Percentiles rank a stretch among this genome's conserved stretches.
phyloP scores from a whole-genome alignment of 2,888 invertebrate genomes.

The Serrognathus titanus region DNA sequence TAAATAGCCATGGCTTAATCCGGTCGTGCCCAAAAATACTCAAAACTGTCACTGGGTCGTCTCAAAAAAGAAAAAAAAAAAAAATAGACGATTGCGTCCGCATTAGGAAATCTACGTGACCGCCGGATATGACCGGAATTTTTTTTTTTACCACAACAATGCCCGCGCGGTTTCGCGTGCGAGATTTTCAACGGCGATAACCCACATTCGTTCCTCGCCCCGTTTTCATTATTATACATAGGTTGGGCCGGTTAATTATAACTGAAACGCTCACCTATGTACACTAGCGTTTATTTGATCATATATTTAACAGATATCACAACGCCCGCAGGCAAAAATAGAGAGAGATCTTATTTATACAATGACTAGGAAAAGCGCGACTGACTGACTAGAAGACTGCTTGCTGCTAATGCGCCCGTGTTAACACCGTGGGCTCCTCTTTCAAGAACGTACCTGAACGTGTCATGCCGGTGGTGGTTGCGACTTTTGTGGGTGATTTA shows the following conservation, averaged over 20 bases:
- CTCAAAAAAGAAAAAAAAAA: too few species aligned
- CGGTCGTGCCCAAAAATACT: too few species aligned
- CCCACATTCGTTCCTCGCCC: too few species aligned
- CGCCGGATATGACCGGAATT: too few species aligned
- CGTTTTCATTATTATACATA: too few species aligned
- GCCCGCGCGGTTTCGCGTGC: too few species aligned
- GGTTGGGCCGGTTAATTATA: neutral
- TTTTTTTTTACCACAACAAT: too few species aligned
- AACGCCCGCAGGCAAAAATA: conserved; percentile 16
- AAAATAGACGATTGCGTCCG: too few species aligned
- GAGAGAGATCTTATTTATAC: neutral
- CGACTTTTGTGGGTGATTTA: conserved; percentile 10
- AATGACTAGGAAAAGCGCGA: conserved; percentile 11
- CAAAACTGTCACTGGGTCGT: too few species aligned
- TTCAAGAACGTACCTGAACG: conserved; percentile 73
- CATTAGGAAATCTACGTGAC: too few species aligned
- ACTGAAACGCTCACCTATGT: conserved; percentile 14
- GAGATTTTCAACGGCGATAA: too few species aligned
- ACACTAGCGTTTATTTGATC: conserved; percentile 17
- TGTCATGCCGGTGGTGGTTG: conserved; percentile 44
- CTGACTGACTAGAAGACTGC: conserved; percentile 10
- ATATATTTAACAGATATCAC: conserved; percentile 20
- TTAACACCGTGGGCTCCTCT: conserved; percentile 66
- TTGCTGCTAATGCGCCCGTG: conserved; percentile 9
- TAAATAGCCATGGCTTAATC: too few species aligned